phyloP scores from a whole-genome alignment of 2,797 vertebrate species.

The Karalla daura region DNA sequence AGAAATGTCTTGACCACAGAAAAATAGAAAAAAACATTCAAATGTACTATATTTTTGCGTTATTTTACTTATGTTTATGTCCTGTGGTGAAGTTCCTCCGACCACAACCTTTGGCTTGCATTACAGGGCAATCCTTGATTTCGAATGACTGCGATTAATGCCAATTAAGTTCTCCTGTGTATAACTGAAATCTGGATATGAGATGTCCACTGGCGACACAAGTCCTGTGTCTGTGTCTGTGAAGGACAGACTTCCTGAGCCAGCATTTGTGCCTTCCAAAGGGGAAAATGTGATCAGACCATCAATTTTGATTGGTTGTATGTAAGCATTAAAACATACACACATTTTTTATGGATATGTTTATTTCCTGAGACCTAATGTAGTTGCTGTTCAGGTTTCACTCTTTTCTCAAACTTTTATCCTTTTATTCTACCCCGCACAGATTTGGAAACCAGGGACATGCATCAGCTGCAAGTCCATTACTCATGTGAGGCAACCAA shows the following conservation, averaged over 20 bases:
- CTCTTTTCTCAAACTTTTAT: neutral
- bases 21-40: neutral
- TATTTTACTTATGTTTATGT: too few species aligned
- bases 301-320: constrained; percentile 36
- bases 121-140: constrained; percentile 62
- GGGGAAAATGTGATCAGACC: constrained; percentile 56
- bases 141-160: constrained; percentile 50
- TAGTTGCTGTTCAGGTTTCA: neutral
- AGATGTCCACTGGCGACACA: constrained; percentile 51
- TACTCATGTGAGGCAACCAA: neutral
- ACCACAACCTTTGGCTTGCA: constrained; percentile 31
- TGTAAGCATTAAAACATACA: constrained; percentile 29
- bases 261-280: constrained; percentile 43
- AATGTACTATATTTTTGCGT: too few species aligned
- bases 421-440: neutral
- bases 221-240: constrained; percentile 40
- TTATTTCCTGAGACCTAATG: constrained; percentile 5
- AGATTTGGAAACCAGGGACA: neutral
- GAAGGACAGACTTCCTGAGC: constrained; percentile 42
- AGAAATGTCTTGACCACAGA: neutral
- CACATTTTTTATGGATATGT: constrained; percentile 18
- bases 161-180: constrained; percentile 53
- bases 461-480: neutral
- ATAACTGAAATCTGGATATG: constrained; percentile 65
- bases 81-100: constrained; percentile 17